Evolutionary conservation across 1,140 invertebrate species (phyloP).

Genomic region (Vollenhovia emeryi): DNA sequence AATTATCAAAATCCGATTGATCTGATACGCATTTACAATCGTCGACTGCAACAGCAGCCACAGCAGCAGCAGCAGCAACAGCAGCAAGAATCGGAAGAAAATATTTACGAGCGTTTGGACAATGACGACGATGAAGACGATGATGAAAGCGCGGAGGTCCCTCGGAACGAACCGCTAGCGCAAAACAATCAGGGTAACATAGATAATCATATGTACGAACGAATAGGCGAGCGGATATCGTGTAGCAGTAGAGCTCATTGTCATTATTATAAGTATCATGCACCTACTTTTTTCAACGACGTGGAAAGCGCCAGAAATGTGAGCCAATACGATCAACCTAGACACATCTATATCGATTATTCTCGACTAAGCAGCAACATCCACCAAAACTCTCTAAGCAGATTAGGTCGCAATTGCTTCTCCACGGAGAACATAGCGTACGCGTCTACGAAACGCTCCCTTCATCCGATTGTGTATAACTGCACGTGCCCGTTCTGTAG

Average conservation of each 20-base stretch:
- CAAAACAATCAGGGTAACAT: constrained; percentile 63
- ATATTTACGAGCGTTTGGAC: constrained; percentile 82
- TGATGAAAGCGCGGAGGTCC: constrained; percentile 55
- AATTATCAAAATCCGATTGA: constrained; percentile 82
- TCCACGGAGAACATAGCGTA: constrained; percentile 82
- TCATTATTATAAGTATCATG: constrained; percentile 65
- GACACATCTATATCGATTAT: constrained; percentile 75
- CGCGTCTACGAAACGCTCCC: constrained; percentile 75
- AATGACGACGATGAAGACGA: constrained; percentile 77
- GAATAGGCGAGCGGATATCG: constrained; percentile 76
- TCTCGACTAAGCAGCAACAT: constrained; percentile 75
- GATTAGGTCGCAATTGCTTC: constrained; percentile 81
- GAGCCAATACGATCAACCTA: constrained; percentile 77
- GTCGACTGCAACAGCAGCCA: constrained; percentile 74
- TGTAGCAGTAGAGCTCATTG: constrained; percentile 66
- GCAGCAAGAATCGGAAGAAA: constrained; percentile 80
- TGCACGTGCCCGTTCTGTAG: constrained; percentile 80
- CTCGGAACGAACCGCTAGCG: constrained; percentile 55
- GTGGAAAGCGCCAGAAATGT: constrained; percentile 68
- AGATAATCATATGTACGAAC: constrained; percentile 80
- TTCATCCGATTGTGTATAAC: constrained; percentile 74
- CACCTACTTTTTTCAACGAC: constrained; percentile 67
- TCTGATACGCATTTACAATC: constrained; percentile 72
- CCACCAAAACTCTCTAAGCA: constrained; percentile 76
- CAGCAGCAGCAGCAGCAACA: constrained; percentile 71